Conservation (phyloP, 2,797 vertebrate species). For the Steatocranus sp. region DNA sequence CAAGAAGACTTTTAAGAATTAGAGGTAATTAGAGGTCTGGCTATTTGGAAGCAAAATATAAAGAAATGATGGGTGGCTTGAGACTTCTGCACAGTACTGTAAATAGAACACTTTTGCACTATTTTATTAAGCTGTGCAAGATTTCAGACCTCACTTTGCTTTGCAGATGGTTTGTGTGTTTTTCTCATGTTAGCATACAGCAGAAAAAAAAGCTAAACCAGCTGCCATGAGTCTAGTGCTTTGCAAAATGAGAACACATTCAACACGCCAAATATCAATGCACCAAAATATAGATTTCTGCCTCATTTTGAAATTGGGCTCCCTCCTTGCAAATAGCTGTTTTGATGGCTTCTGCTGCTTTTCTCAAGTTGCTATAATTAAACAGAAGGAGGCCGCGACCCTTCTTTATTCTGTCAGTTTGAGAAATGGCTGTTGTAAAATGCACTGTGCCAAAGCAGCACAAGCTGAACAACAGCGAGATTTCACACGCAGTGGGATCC, state of each 20-base stretch:
- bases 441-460: slow-evolving; percentile 20
- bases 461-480: slow-evolving; percentile 30
- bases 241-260: neutral
- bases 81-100: neutral
- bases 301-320: slow-evolving; percentile 35
- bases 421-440: slow-evolving; percentile 47
- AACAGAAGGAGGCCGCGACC: slow-evolving; percentile 41
- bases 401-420: slow-evolving; percentile 43
- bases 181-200: neutral
- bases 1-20: too few species aligned
- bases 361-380: slow-evolving; percentile 57
- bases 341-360: slow-evolving; percentile 55
- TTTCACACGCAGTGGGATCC: slow-evolving; percentile 18
- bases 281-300: slow-evolving; percentile 26
- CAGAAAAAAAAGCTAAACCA: neutral
- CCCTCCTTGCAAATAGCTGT: slow-evolving; percentile 51
- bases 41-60: neutral
- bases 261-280: neutral
- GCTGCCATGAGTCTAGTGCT: neutral
- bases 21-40: neutral
- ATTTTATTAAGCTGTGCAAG: neutral
- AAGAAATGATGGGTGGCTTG: neutral
- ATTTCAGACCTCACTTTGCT: neutral
- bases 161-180: neutral
- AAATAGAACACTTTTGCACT: neutral